Evolutionary conservation across 2,797 vertebrate genomes (phyloP).

Genomic region (Tadarida brasiliensis): DNA sequence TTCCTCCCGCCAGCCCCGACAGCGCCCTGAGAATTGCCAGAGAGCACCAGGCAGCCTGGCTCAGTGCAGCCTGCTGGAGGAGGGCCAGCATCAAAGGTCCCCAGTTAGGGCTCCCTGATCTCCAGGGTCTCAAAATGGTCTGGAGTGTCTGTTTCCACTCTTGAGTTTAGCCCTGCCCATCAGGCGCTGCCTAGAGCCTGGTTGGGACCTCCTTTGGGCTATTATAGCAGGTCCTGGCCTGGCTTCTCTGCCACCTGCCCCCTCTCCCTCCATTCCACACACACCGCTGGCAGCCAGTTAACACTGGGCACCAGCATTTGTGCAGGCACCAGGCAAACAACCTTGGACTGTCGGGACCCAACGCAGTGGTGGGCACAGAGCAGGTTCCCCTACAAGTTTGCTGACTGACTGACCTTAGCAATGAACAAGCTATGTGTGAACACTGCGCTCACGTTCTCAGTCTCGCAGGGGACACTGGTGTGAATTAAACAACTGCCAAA

Average conservation of each 20-base stretch:
- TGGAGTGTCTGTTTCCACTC: not conserved
- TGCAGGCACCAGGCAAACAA: not conserved
- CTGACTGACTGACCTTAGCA: not conserved
- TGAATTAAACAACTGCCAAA: not conserved
- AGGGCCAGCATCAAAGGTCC: not conserved
- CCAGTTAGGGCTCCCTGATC: not conserved
- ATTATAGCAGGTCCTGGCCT: not conserved
- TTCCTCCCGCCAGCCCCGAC: accelerated
- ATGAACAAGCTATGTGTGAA: not conserved
- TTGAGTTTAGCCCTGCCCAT: no score
- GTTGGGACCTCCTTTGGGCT: not conserved
- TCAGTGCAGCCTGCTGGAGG: not conserved
- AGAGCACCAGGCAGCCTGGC: not conserved
- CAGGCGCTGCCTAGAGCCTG: not conserved
- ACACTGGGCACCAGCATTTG: not conserved
- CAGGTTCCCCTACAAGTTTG: not conserved
- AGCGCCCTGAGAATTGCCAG: not conserved
- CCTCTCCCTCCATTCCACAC: not conserved
- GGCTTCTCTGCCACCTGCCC: not conserved
- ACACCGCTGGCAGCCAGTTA: not conserved
- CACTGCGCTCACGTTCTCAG: not conserved
- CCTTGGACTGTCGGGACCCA: not conserved
- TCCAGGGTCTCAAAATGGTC: not conserved
- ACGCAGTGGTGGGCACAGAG: not conserved
- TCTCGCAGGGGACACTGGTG: not conserved